These are phyloP conservation scores for Lottia scabra DNA, from an alignment of 2,888 invertebrate genomes.

Conservation along the genomic window DNA sequence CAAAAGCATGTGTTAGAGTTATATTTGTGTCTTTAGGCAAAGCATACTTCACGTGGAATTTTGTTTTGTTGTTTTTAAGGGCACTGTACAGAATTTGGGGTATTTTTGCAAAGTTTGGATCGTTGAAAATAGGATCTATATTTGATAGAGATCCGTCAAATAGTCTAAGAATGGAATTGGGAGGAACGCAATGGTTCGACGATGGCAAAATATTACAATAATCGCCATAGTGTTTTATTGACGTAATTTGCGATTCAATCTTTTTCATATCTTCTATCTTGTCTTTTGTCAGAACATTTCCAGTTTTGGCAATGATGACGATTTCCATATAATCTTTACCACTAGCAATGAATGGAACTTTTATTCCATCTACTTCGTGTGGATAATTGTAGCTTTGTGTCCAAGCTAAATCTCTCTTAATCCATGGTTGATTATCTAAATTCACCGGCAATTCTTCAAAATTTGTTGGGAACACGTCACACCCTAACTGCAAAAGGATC, in stretches of 20 bases:
- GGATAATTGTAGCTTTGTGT: constrained; percentile 33
- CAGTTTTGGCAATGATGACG: constrained; percentile 39
- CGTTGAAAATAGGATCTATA: constrained; percentile 42
- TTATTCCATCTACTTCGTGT: constrained; percentile 14
- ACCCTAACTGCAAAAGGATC: constrained; percentile 35
- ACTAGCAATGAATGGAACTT: constrained; percentile 3
- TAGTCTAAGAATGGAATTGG: constrained; percentile 43
- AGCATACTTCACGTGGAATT: constrained; percentile 37
- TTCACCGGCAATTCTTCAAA: constrained; percentile 52
- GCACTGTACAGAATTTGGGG: constrained; percentile 39
- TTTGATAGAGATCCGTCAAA: constrained; percentile 49
- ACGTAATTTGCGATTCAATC: constrained; percentile 41
- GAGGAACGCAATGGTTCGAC: constrained; percentile 28
- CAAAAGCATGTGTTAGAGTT: constrained; percentile 18
- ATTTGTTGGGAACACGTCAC: constrained; percentile 50
- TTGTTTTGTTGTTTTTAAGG: constrained; percentile 33
- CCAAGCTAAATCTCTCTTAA: constrained; percentile 45
- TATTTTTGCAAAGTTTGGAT: constrained; percentile 46
- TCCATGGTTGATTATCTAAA: constrained; percentile 44
- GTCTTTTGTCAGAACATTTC: constrained; percentile 49
- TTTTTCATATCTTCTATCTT: constrained; percentile 42
- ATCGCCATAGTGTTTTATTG: constrained; percentile 28
- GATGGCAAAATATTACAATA: constrained; percentile 24
- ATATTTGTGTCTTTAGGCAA: constrained; percentile 35
- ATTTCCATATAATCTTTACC: constrained; percentile 32